phyloP scores from a whole-genome alignment of 2,888 invertebrate species.

The Euproctis similis region DNA sequence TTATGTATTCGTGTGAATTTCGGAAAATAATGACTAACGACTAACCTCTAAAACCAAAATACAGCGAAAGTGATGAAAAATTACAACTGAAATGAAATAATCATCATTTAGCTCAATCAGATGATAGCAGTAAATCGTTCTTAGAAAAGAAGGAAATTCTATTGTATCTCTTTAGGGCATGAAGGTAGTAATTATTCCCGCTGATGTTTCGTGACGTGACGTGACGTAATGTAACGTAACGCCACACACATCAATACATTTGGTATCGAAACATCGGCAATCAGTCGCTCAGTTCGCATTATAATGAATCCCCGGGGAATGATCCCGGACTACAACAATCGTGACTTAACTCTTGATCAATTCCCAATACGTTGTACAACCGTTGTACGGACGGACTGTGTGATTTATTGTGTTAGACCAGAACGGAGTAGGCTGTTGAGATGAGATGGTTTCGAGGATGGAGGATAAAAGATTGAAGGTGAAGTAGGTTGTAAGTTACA shows the following conservation, averaged over 20 bases:
- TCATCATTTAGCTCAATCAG: too few species aligned
- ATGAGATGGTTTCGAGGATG: too few species aligned
- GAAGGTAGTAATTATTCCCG: slow-evolving; percentile 8
- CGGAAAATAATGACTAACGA: too few species aligned
- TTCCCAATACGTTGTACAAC: slow-evolving; percentile 48
- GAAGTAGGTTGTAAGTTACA: slow-evolving; percentile 3
- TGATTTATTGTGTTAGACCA: slow-evolving; percentile 42
- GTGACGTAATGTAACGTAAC: too few species aligned
- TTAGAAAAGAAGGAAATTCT: too few species aligned
- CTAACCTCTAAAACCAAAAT: too few species aligned
- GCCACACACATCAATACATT: slow-evolving; percentile 14
- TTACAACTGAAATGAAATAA: too few species aligned
- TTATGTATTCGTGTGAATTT: too few species aligned
- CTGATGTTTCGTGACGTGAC: slow-evolving; percentile 3
- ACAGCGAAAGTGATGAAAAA: too few species aligned
- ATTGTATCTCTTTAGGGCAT: too few species aligned
- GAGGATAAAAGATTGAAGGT: slow-evolving; percentile 8
- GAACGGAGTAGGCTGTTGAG: slow-evolving; percentile 4
- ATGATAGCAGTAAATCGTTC: too few species aligned
- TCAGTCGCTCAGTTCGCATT: slow-evolving; percentile 50
- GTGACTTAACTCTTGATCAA: slow-evolving; percentile 72
- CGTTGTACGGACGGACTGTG: slow-evolving; percentile 23
- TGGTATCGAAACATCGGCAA: slow-evolving; percentile 33
- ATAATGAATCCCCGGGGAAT: slow-evolving; percentile 71
- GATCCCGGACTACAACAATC: slow-evolving; percentile 56